Evolutionary conservation across 2,888 invertebrate species (phyloP), one percentile per base, ranked within the genome.

Genomic region (Tachina lurida): DNA sequence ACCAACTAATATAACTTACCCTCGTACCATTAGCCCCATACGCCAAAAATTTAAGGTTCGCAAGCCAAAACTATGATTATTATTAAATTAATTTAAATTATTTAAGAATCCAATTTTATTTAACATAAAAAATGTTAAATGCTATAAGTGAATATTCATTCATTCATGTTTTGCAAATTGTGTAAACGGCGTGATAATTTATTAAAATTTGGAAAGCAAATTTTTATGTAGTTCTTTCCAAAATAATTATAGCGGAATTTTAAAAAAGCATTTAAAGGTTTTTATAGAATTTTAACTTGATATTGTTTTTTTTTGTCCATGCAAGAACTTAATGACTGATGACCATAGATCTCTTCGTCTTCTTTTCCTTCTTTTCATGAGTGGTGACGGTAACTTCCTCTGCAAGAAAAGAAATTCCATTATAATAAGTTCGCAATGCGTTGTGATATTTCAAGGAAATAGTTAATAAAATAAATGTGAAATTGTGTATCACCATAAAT

Each of bases 341-440:
- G 22, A 80, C 79, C 91, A 92, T 92, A 62, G 91, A 90, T 88
- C 91, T 91, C 90, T 91, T 91, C 88, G 91, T 89, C 88, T 91
- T 91, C 89, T 91, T 91, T 88, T 91, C 91, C 87, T 90, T 91
- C 89, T 91, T 90, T 84, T 92, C 91, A 43, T 90, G 90, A 80
- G 91, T 91, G 71, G 91, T 91, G 75, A 91, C 90, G 89, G 91
- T 92, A 74, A 91, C 90, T 87, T 91, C 90, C 89, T 91, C 91
- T 91, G 90, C 15, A 43, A 80, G 56, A n/a, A 22, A 60, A 31
- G 17, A 77, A 63, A 22, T 41, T 5, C 49, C 47, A 68, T 22
- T 22, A 47, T 22, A 0, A 31, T 31, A 31, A 31, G 15, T 58
- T 31, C 4, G 58, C 22, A 54, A 19, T 3, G 54, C 19, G 4